Conservation (phyloP, 2,797 vertebrate genomes). For the Helarctos malayanus region DNA sequence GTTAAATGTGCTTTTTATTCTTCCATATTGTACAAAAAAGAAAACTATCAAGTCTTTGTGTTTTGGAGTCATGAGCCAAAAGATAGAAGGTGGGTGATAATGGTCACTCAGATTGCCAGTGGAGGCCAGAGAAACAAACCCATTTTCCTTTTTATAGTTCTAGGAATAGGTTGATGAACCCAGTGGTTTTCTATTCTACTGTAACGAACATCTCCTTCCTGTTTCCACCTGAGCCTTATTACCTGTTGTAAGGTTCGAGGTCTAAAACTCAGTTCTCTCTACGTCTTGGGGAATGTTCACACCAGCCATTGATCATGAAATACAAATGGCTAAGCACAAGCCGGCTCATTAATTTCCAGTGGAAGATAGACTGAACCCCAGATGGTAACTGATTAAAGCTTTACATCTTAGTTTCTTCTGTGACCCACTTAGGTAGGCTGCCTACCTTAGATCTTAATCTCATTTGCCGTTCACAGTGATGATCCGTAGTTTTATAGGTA, state of each 20-base stretch:
- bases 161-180: background rate
- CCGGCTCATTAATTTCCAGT: slow-evolving; percentile 36
- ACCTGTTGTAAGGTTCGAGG: background rate
- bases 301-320: slow-evolving; percentile 8
- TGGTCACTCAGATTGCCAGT: background rate
- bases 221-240: background rate
- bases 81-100: slow-evolving; percentile 5
- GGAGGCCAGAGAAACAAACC: background rate
- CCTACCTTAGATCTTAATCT: slow-evolving; percentile 49
- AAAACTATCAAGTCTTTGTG: background rate
- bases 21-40: background rate
- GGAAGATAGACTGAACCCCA: background rate
- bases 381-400: background rate
- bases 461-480: slow-evolving; percentile 10
- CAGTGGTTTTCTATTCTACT: background rate
- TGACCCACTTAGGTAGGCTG: slow-evolving; percentile 38
- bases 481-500: background rate
- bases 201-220: background rate
- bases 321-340: slow-evolving; percentile 21
- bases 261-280: slow-evolving; percentile 20
- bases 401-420: slow-evolving; percentile 28
- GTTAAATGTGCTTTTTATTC: slow-evolving; percentile 5
- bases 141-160: background rate
- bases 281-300: background rate
- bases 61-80: slow-evolving; percentile 21